These are phyloP conservation scores for Salvelinus alpinus DNA, from an alignment of 2,113 vertebrate genomes.

Conservation along the genomic window DNA sequence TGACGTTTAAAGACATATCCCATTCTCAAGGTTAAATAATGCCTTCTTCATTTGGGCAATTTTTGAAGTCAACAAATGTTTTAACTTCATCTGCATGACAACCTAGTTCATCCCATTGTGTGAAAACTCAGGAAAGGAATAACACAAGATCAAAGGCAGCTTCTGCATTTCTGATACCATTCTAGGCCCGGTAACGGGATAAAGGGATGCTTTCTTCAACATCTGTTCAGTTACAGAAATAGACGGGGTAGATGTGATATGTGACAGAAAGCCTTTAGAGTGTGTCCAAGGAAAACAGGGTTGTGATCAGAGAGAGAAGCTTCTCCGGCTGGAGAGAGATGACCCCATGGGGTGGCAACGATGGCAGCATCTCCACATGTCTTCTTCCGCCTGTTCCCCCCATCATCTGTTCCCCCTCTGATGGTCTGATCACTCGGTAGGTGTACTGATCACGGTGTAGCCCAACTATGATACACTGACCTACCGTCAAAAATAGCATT, in stretches of 20 bases:
- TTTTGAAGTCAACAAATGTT: slow-evolving; percentile 28
- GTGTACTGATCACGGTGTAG: too few species aligned
- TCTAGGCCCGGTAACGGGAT: slow-evolving; percentile 55
- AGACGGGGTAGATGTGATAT: slow-evolving; percentile 50
- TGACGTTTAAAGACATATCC: too few species aligned
- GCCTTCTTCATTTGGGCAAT: neutral
- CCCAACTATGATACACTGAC: too few species aligned
- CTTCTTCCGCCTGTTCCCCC: neutral
- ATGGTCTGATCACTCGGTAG: neutral
- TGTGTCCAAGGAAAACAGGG: slow-evolving; percentile 63
- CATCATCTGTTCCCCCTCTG: neutral
- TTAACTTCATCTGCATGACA: neutral
- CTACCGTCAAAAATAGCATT: neutral
- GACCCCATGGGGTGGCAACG: neutral
- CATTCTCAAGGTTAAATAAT: neutral
- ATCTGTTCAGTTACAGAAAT: slow-evolving; percentile 59
- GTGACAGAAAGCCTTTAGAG: slow-evolving; percentile 61
- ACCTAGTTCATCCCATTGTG: slow-evolving; percentile 15
- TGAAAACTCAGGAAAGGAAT: slow-evolving; percentile 39
- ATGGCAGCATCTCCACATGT: neutral
- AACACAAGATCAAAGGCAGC: slow-evolving; percentile 52
- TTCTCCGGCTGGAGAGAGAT: slow-evolving; percentile 7
- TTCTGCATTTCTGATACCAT: slow-evolving; percentile 31
- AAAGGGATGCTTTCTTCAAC: slow-evolving; percentile 54
- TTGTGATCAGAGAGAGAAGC: slow-evolving; percentile 46